phyloP scores from a whole-genome alignment of 2,888 invertebrate species.

The Drosophila mimica region DNA sequence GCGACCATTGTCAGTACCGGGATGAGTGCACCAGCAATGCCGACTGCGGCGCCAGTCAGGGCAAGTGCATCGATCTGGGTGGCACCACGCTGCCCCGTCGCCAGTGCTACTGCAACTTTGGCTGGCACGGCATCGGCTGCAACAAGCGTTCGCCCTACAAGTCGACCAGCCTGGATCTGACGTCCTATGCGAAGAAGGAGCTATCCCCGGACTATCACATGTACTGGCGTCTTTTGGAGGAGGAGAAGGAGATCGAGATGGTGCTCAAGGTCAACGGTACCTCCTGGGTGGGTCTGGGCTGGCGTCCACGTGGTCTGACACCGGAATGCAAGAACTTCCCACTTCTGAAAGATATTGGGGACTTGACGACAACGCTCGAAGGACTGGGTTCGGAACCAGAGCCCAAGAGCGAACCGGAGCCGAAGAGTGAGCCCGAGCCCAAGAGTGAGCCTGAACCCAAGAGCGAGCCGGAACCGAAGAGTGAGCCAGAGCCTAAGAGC shows the following conservation, averaged over 20 bases:
- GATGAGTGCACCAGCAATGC: slow-evolving; percentile 94
- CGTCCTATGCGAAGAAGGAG: slow-evolving; percentile 89
- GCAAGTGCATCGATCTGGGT: slow-evolving; percentile 92
- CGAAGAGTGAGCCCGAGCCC: slow-evolving; percentile 80
- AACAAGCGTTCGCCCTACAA: slow-evolving; percentile 92
- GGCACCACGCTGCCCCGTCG: slow-evolving; percentile 92
- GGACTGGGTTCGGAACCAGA: slow-evolving; percentile 74
- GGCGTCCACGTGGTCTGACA: slow-evolving; percentile 92
- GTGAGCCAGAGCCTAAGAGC: slow-evolving; percentile 85
- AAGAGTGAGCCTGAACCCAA: slow-evolving; percentile 85
- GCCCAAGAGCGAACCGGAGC: slow-evolving; percentile 78
- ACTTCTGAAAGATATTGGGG: slow-evolving; percentile 86
- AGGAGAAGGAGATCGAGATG: slow-evolving; percentile 94
- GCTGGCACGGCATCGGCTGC: slow-evolving; percentile 94
- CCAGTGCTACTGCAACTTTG: slow-evolving; percentile 95
- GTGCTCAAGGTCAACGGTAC: slow-evolving; percentile 94
- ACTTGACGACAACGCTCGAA: slow-evolving; percentile 74
- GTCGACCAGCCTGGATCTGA: slow-evolving; percentile 90
- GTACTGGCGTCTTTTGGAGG: slow-evolving; percentile 94
- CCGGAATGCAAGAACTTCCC: slow-evolving; percentile 93
- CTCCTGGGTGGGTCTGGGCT: slow-evolving; percentile 95
- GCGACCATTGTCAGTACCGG: slow-evolving; percentile 93
- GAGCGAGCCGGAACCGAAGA: slow-evolving; percentile 85
- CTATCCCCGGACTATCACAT: slow-evolving; percentile 91
- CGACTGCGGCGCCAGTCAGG: slow-evolving; percentile 92